Evolutionary conservation across 2,888 invertebrate genomes (phyloP).

Genomic region (Sycophila texana): DNA sequence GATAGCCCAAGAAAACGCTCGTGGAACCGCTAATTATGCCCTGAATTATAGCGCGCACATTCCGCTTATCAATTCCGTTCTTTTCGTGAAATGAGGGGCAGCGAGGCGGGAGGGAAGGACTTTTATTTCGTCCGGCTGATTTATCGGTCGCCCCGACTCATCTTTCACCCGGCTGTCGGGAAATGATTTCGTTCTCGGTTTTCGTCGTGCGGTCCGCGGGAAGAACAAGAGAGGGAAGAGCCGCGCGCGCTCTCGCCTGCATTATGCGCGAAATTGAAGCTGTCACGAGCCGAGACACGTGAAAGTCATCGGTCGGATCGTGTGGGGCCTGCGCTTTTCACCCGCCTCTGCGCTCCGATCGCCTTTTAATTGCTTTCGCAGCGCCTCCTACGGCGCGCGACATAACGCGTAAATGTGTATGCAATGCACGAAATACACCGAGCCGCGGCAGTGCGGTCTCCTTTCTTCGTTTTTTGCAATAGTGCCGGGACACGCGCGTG

Average conservation of each 20-base stretch:
- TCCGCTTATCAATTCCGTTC: slow-evolving; percentile 4
- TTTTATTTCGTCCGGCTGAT: slow-evolving; percentile 26
- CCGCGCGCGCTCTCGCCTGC: background rate
- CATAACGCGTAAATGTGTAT: no score
- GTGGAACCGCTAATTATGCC: slow-evolving; percentile 15
- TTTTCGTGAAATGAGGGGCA: background rate
- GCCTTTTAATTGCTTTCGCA: slow-evolving; percentile 32
- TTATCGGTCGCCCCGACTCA: slow-evolving; percentile 22
- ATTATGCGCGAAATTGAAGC: slow-evolving; percentile 2
- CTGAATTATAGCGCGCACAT: background rate
- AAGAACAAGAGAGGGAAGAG: no score
- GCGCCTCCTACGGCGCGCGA: background rate
- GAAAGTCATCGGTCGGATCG: slow-evolving; percentile 23
- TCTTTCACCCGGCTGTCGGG: slow-evolving; percentile 17
- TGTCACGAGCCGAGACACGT: slow-evolving; percentile 14
- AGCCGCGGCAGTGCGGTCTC: no score
- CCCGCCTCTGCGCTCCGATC: slow-evolving; percentile 33
- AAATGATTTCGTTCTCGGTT: slow-evolving; percentile 30
- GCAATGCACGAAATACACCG: no score
- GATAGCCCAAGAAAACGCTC: background rate
- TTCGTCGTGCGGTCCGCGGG: slow-evolving; percentile 2
- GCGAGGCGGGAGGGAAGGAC: background rate
- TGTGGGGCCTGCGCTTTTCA: background rate
- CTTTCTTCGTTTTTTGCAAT: background rate
- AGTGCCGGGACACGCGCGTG: no score